These are phyloP conservation scores for Catharus fuscescens DNA, from an alignment of 2,113 vertebrate species.

Conservation along the genomic window DNA sequence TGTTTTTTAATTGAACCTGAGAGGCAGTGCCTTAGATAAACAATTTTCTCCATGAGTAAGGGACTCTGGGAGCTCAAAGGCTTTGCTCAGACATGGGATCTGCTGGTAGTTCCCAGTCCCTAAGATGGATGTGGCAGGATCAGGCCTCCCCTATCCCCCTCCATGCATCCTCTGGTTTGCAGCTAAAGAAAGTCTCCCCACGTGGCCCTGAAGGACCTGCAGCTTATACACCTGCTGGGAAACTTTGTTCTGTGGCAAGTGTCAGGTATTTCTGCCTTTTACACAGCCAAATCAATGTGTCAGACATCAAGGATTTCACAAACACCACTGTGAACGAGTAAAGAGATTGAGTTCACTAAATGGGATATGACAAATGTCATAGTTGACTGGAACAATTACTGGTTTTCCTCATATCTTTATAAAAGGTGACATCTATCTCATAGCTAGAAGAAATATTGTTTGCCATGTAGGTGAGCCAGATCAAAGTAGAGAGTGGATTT, in stretches of 20 bases:
- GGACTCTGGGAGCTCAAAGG: background rate
- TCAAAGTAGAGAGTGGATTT: background rate
- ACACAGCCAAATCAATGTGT: constrained; percentile 18
- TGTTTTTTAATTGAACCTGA: background rate
- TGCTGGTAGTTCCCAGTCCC: background rate
- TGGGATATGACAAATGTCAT: constrained; percentile 23
- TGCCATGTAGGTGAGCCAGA: background rate
- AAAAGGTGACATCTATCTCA: background rate
- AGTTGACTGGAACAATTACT: constrained; percentile 16
- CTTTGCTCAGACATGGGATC: background rate
- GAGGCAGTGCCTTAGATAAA: background rate
- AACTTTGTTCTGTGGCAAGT: background rate
- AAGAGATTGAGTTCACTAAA: constrained; percentile 42
- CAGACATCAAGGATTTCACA: constrained; percentile 26
- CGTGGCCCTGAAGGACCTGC: background rate
- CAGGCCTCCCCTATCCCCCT: background rate
- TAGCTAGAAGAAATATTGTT: background rate
- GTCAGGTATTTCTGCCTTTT: constrained; percentile 9
- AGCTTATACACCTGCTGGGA: background rate
- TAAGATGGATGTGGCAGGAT: background rate
- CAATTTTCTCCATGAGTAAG: background rate
- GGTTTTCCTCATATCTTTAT: background rate
- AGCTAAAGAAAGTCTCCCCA: background rate
- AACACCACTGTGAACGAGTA: background rate
- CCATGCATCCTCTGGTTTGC: background rate